Percentiles rank a stretch among this genome's conserved stretches.
These are phyloP conservation scores for Polyommatus iphigenia DNA, from an alignment of 2,888 invertebrate species.

Conservation along the genomic window DNA sequence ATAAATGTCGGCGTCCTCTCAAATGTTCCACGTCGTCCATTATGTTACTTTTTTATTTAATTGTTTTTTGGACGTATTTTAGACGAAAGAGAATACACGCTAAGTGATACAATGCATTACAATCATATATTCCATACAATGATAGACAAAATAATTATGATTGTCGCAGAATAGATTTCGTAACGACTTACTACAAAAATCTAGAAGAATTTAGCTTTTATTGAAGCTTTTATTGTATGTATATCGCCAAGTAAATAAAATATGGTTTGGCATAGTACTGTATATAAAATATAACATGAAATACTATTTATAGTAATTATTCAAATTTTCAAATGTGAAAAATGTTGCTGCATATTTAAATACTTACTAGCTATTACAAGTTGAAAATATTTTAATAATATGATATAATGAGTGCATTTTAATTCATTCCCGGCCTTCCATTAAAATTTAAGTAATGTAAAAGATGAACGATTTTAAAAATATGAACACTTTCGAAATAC, in stretches of 20 bases:
- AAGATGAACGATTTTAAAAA: slow-evolving; percentile 1
- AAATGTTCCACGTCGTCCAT: slow-evolving; percentile 65
- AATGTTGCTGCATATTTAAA: background rate
- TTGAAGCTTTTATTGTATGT: too few species aligned
- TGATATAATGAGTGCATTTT: background rate
- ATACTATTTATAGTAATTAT: background rate
- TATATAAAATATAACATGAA: background rate
- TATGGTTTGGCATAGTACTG: too few species aligned
- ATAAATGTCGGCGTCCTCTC: slow-evolving; percentile 69
- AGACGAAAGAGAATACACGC: background rate
- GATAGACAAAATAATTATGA: background rate
- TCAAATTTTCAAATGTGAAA: background rate
- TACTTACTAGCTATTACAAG: background rate
- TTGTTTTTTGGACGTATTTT: background rate
- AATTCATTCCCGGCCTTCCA: background rate
- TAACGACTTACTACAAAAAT: too few species aligned
- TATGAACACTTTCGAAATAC: slow-evolving; percentile 11
- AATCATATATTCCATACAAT: background rate
- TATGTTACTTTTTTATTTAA: slow-evolving; percentile 41
- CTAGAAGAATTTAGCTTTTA: too few species aligned
- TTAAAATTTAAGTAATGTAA: slow-evolving; percentile 12
- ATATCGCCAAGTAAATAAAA: background rate
- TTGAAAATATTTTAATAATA: background rate
- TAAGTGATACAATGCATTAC: background rate
- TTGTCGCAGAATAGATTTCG: too few species aligned